Evolutionary conservation across 1,140 invertebrate genomes (phyloP), one percentile per base, ranked within the genome.

Genomic region (Galleria mellonella): DNA sequence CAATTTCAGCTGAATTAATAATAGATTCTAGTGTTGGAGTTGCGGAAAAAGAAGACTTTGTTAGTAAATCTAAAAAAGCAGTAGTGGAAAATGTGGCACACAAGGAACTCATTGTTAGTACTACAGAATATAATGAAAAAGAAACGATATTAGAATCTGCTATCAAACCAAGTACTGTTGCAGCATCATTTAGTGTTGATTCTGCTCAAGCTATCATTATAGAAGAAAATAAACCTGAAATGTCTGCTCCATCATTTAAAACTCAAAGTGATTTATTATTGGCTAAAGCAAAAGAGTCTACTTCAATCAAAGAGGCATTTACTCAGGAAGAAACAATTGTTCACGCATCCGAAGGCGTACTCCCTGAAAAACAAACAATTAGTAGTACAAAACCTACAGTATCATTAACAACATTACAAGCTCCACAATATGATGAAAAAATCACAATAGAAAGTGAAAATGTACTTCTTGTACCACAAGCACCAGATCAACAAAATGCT

Each of bases 121-220:
- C 70, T 8, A 61, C 62, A 14, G 40, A 65, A 27, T 77, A 36
- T 27, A 69, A 72, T 58, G 78, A 84, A 66, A 81, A 66, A 47
- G 78, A 84, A 66, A 47, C 39, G 45, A 9, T 15, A 17, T 51
- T 83, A 13, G 28, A 51, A 37, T 29, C 37, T 14, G 46, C 28
- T 2, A 11, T 15, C 9, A 62, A 48, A 43, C 52, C 65, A 28
- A 49, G 44, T 31, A 41, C 35, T 8, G 45, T 44, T 32, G 32
- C 43, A 39, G 73, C 75, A 30, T 51, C 32, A 15, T 28, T 62
- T 9, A 67, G 64, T 55, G 44, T 81, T 29, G 56, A 66, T 56
- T 53, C 66, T 6, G 59, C 37, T 37, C 47, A 79, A 44, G 74
- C 73, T 32, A 14, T 83, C 41, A 31, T 70, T 28, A 40, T 83